Conservation (phyloP, 2,797 vertebrate genomes). For the Melanotaenia nigrans region DNA sequence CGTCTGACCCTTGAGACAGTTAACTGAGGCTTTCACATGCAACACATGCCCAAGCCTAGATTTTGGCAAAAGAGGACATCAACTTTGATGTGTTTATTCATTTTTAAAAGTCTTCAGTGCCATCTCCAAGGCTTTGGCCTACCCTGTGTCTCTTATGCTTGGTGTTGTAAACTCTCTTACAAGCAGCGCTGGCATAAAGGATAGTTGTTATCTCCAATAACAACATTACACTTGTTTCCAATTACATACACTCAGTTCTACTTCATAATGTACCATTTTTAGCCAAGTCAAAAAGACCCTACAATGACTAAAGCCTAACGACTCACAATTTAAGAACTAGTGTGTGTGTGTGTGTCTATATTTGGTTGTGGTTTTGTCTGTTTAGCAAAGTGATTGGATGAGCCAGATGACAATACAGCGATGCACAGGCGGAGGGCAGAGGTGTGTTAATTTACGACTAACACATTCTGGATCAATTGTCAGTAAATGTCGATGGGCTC, state of each 20-base stretch:
- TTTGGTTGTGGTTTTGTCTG: conserved; percentile 19
- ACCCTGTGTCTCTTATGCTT: not conserved
- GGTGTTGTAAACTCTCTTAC: conserved; percentile 4
- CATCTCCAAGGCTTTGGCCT: not conserved
- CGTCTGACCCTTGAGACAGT: conserved; percentile 32
- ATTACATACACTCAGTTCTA: conserved; percentile 35
- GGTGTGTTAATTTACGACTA: conserved; percentile 80
- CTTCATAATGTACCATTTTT: conserved; percentile 42
- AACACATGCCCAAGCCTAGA: conserved; percentile 15
- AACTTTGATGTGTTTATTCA: conserved; percentile 2
- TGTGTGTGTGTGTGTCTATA: conserved; percentile 16
- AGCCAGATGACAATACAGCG: conserved; percentile 62
- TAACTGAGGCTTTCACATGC: not conserved
- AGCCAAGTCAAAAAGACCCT: conserved; percentile 54
- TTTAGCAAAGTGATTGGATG: conserved; percentile 52
- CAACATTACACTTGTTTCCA: conserved; percentile 42
- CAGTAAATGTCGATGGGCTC: conserved; percentile 73
- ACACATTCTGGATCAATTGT: conserved; percentile 80
- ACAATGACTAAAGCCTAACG: conserved; percentile 45
- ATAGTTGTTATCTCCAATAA: conserved; percentile 9
- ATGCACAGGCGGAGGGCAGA: conserved; percentile 57
- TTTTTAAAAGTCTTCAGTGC: not conserved
- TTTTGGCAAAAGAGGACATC: conserved; percentile 40
- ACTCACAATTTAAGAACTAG: conserved; percentile 49
- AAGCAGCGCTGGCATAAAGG: not conserved